Evolutionary conservation across 2,797 vertebrate species (phyloP).

Genomic region (Melanogrammus aeglefinus): DNA sequence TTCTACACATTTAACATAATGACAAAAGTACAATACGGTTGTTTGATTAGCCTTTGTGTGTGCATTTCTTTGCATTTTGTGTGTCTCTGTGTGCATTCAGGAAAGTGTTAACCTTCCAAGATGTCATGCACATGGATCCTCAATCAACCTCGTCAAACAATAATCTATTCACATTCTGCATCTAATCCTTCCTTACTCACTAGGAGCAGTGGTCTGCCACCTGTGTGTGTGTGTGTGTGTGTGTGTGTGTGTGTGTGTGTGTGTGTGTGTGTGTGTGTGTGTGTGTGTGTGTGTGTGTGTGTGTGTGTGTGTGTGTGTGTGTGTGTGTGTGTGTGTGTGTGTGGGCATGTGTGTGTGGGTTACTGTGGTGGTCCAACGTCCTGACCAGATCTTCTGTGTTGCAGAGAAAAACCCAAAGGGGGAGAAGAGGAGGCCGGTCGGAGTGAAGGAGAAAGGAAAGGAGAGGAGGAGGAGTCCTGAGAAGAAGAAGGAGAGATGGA

Average conservation of each 20-base stretch:
- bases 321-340: constrained; percentile 8
- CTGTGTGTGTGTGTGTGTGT: not conserved
- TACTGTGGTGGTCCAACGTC: not conserved
- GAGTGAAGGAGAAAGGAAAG: constrained; percentile 82
- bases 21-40: not conserved
- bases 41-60: not conserved
- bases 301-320: constrained; percentile 10
- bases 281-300: constrained; percentile 13
- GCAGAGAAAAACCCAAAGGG: constrained; percentile 85
- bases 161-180: not conserved
- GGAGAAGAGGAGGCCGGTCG: constrained; percentile 79
- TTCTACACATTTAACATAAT: not conserved
- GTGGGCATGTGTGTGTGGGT: constrained; percentile 10
- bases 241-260: constrained; percentile 2
- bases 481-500: constrained; percentile 90
- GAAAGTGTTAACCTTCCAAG: not conserved
- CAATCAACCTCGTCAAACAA: not conserved
- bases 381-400: constrained; percentile 7
- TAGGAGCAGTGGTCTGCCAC: not conserved
- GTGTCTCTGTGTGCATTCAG: not conserved
- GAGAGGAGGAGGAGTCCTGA: constrained; percentile 84
- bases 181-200: not conserved
- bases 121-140: not conserved
- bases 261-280: too few relatives aligned
- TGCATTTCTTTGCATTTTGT: not conserved